phyloP scores from a whole-genome alignment of 2,888 invertebrate genomes.

The Zhuqinia jingwanae region DNA sequence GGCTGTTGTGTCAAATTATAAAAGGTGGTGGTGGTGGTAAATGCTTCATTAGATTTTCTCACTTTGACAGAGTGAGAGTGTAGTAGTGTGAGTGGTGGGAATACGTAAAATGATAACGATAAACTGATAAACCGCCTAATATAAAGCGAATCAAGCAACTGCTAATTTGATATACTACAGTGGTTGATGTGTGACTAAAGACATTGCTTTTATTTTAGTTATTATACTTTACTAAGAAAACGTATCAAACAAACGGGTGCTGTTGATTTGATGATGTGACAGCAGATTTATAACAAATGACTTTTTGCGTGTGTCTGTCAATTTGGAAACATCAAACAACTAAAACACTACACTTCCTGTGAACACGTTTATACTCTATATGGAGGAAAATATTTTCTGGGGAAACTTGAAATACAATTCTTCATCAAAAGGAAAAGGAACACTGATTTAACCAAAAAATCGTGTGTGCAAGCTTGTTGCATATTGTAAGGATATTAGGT shows the following conservation, averaged over 20 bases:
- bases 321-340: too few relatives aligned
- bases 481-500: too few relatives aligned
- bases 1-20: not conserved
- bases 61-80: not conserved
- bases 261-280: slow-evolving; percentile 1
- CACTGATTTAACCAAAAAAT: not conserved
- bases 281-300: not conserved
- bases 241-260: not conserved
- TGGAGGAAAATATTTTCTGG: not conserved
- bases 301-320: too few relatives aligned
- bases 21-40: slow-evolving; percentile 10
- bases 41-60: slow-evolving; percentile 45
- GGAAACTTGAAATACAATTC: not conserved
- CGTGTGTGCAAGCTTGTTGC: not conserved
- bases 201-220: not conserved
- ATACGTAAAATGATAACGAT: slow-evolving; percentile 16
- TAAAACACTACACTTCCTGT: too few relatives aligned
- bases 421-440: not conserved
- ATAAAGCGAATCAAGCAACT: slow-evolving; percentile 22
- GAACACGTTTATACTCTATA: not conserved
- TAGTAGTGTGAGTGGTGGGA: not conserved
- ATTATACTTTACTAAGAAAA: not conserved
- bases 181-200: slow-evolving; percentile 9
- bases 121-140: slow-evolving; percentile 43
- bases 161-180: slow-evolving; percentile 18